Evolutionary conservation across 2,888 invertebrate genomes (phyloP).

Genomic region (Hydraecia micacea): DNA sequence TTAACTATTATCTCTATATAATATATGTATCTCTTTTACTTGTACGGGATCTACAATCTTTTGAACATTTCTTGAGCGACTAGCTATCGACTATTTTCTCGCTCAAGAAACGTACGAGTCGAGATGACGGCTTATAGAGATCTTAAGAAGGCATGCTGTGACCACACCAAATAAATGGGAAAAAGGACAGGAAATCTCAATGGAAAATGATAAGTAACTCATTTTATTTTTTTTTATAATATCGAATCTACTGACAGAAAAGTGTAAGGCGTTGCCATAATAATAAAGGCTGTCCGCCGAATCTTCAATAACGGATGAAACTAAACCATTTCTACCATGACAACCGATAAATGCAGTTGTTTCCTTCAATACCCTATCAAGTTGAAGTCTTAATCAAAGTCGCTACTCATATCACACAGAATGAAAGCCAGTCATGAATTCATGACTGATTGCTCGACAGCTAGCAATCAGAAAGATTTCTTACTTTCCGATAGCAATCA

Average conservation of each 20-base stretch:
- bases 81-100: not conserved
- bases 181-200: not conserved
- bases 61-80: not conserved
- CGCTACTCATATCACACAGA: constrained; percentile 33
- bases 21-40: not conserved
- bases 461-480: constrained; percentile 43
- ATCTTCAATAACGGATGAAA: not conserved
- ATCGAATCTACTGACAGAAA: not conserved
- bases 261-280: not conserved
- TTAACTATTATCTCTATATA: not conserved
- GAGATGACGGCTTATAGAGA: not conserved
- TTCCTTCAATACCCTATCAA: constrained; percentile 18
- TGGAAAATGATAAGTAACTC: not conserved
- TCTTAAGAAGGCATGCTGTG: not conserved
- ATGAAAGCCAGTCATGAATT: constrained; percentile 38
- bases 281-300: not conserved
- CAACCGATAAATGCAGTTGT: constrained; percentile 39
- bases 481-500: constrained; percentile 47
- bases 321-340: not conserved
- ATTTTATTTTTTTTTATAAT: not conserved
- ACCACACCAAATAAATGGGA: not conserved
- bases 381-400: constrained; percentile 44
- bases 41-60: not conserved
- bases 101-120: not conserved
- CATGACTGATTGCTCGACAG: constrained; percentile 37